Evolutionary conservation across 2,888 invertebrate species (phyloP).

Genomic region (Pristionchus mayeri): DNA sequence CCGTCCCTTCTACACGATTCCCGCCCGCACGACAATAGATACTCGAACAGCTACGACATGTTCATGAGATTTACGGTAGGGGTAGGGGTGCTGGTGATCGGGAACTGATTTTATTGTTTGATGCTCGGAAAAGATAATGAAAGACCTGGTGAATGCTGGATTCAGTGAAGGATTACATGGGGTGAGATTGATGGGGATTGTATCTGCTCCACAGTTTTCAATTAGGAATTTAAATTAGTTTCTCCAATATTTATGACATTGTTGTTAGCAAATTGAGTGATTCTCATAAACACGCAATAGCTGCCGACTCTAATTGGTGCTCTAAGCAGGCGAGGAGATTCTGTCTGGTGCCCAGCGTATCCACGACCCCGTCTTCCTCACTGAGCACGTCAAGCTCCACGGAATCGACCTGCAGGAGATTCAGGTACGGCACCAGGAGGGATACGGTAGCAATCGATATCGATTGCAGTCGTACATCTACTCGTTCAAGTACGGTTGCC

Average conservation of each 20-base stretch:
- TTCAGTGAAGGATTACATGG: neutral
- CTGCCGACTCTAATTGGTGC: too few species aligned
- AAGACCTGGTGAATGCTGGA: neutral
- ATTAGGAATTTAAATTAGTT: too few species aligned
- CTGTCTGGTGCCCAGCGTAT: conserved; percentile 97
- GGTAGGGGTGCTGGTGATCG: neutral
- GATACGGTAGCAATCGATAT: neutral
- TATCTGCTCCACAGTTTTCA: too few species aligned
- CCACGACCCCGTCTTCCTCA: conserved; percentile 92
- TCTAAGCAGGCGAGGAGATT: conserved; percentile 91
- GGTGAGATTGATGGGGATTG: neutral
- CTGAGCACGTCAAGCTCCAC: conserved; percentile 91
- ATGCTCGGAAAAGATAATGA: neutral
- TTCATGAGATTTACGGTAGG: conserved; percentile 99
- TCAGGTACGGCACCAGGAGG: conserved; percentile 80
- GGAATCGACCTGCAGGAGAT: conserved; percentile 92
- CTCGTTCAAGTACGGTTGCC: conserved; percentile 94
- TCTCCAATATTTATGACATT: too few species aligned
- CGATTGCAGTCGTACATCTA: conserved; percentile 87
- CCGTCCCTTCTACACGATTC: conserved; percentile 99
- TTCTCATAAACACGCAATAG: neutral
- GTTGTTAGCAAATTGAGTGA: neutral
- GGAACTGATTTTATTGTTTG: neutral
- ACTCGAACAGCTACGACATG: conserved; percentile 98
- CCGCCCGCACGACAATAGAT: conserved; percentile 88